phyloP scores from a whole-genome alignment of 2,113 vertebrate species.

The Tilapia sparmanii region DNA sequence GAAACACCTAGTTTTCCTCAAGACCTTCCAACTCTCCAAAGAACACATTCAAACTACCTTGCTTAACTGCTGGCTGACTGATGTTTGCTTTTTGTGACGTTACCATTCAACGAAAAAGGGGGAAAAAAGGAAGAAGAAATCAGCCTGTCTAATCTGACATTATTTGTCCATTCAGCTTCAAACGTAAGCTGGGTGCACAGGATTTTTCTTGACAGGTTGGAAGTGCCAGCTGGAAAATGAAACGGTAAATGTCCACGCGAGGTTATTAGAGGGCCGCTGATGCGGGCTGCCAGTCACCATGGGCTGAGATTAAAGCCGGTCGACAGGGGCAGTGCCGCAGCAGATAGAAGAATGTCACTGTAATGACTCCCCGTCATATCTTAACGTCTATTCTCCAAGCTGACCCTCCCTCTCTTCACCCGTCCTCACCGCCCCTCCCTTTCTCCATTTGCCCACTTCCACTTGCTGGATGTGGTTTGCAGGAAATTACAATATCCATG shows the following conservation, averaged over 20 bases:
- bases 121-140: neutral
- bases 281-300: slow-evolving; percentile 46
- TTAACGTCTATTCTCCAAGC: slow-evolving; percentile 45
- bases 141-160: slow-evolving; percentile 35
- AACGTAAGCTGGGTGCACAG: slow-evolving; percentile 36
- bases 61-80: neutral
- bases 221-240: slow-evolving; percentile 34
- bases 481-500: slow-evolving; percentile 63
- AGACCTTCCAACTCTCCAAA: neutral
- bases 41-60: neutral
- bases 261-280: slow-evolving; percentile 42
- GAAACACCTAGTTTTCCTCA: neutral
- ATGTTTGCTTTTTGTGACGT: neutral
- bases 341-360: slow-evolving; percentile 56
- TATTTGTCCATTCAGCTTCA: slow-evolving; percentile 11
- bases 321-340: slow-evolving; percentile 18
- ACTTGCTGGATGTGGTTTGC: slow-evolving; percentile 5
- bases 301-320: slow-evolving; percentile 44
- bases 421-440: neutral
- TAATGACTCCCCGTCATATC: slow-evolving; percentile 53
- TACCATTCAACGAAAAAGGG: neutral
- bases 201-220: slow-evolving; percentile 31
- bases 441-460: slow-evolving; percentile 3
- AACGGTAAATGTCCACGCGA: slow-evolving; percentile 38
- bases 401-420: slow-evolving; percentile 4